Conservation (phyloP, 1,140 invertebrate species). For the Heterodera schachtii region DNA sequence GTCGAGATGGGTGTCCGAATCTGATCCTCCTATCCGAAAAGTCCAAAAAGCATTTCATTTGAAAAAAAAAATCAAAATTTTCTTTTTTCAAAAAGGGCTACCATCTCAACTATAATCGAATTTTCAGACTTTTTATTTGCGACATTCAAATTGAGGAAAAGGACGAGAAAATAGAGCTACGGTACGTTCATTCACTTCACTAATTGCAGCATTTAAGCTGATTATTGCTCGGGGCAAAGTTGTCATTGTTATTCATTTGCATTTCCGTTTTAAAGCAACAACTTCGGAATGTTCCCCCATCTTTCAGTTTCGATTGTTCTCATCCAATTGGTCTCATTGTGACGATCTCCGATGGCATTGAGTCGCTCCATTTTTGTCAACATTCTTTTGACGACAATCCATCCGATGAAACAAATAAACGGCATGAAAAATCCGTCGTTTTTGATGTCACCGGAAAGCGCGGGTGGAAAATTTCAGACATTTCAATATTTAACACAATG, state of each 20-base stretch:
- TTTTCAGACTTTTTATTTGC: constrained; percentile 38
- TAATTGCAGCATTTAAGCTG: no score
- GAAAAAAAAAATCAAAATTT: no score
- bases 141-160: constrained; percentile 20
- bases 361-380: background rate
- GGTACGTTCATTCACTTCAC: background rate
- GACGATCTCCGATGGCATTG: background rate
- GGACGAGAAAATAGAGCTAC: constrained; percentile 4
- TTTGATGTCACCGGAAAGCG: background rate
- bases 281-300: no score
- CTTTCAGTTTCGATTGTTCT: constrained; percentile 2
- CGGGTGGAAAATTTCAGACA: background rate
- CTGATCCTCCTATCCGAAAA: no score
- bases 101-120: no score
- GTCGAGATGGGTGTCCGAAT: no score
- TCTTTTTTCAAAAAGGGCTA: no score
- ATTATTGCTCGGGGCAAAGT: no score
- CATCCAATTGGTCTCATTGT: background rate
- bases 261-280: no score
- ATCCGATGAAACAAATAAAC: background rate
- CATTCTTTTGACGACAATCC: background rate
- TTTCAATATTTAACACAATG: background rate
- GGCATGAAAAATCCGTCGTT: background rate
- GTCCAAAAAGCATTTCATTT: no score
- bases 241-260: no score